Conservation (phyloP, 2,797 vertebrate species). For the Protosalanx chinensis region DNA sequence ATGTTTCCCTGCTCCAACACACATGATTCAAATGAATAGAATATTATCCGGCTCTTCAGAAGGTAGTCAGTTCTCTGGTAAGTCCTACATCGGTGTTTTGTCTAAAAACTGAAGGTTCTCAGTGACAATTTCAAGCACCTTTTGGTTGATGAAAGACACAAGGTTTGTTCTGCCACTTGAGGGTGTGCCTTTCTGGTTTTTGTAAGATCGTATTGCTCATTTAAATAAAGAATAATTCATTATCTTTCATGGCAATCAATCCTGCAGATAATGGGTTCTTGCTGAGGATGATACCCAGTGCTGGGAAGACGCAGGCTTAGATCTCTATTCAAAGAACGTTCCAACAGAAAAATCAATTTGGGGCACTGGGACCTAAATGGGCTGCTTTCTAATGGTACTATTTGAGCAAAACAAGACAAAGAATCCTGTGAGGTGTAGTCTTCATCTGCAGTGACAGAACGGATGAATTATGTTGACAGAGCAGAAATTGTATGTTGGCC, state of each 20-base stretch:
- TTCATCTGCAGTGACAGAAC: not conserved
- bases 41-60: no score
- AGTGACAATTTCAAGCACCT: no score
- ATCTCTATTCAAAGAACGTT: constrained; percentile 43
- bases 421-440: not conserved
- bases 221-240: constrained; percentile 10
- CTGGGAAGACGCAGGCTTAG: constrained; percentile 8
- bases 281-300: constrained; percentile 38
- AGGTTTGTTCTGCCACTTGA: no score
- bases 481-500: not conserved
- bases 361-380: constrained; percentile 14
- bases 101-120: no score
- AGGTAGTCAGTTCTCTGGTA: no score
- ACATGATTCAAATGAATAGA: no score
- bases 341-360: constrained; percentile 47
- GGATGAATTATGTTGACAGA: constrained; percentile 14
- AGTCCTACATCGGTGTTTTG: no score
- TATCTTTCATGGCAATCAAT: not conserved
- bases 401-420: constrained; percentile 26
- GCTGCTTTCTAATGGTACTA: constrained; percentile 22
- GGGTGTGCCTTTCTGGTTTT: no score
- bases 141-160: no score
- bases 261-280: constrained; percentile 29
- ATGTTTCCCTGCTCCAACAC: no score
- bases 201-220: not conserved